These are phyloP conservation scores for Albula glossodonta DNA, from an alignment of 2,113 vertebrate genomes.

Conservation along the genomic window DNA sequence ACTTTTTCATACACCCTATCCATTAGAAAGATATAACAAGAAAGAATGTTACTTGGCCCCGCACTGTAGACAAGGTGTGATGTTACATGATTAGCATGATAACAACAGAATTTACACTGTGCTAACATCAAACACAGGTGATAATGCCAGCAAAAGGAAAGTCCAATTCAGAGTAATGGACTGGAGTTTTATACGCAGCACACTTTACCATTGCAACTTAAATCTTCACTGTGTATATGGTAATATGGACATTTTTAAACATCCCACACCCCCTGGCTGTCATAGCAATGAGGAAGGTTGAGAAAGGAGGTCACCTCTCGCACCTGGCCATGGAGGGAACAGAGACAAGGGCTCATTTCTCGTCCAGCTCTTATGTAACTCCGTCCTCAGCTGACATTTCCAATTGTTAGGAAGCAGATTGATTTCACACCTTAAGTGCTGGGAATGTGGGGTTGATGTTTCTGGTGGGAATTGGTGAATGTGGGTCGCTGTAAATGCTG, in stretches of 20 bases:
- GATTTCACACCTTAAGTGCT: conserved; percentile 33
- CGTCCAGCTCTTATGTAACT: conserved; percentile 16
- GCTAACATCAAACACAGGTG: not conserved
- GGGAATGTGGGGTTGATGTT: conserved; percentile 14
- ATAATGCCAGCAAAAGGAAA: not conserved
- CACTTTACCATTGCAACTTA: not conserved
- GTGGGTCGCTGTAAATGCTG: not conserved
- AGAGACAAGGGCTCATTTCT: not conserved
- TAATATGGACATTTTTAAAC: not conserved
- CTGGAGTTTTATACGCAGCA: not conserved
- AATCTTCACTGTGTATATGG: not conserved
- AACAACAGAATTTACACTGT: too few relatives aligned
- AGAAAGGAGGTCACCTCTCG: not conserved
- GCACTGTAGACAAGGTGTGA: too few relatives aligned
- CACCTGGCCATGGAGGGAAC: not conserved
- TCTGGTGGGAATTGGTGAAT: conserved; percentile 7
- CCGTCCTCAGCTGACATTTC: conserved; percentile 10
- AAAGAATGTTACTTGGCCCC: too few relatives aligned
- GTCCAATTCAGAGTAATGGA: not conserved
- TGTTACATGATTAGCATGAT: too few relatives aligned
- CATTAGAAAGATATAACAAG: too few relatives aligned
- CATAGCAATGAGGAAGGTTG: too few relatives aligned
- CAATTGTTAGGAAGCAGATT: conserved; percentile 20
- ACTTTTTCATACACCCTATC: too few relatives aligned
- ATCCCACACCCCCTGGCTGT: not conserved